A percentile compares a stretch with the other conserved stretches of the same genome.
These are phyloP conservation scores for Rambutsinella grinnellia DNA, from an alignment of 2,888 invertebrate genomes.

Conservation along the genomic window DNA sequence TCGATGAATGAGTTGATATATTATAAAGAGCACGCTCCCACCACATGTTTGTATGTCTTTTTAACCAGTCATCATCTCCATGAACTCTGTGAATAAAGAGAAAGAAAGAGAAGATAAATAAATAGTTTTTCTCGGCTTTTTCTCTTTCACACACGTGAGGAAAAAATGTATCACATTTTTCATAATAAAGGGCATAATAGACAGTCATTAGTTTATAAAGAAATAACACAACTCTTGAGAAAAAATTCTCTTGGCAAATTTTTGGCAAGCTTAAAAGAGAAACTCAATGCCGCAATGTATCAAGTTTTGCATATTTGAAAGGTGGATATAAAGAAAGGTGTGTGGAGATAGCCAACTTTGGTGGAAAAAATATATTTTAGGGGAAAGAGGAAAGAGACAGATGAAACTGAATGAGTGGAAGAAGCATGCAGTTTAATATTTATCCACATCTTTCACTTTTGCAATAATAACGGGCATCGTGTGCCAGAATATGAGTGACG, in stretches of 20 bases:
- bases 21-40: conserved; percentile 30
- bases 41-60: conserved; percentile 27
- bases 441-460: too few species aligned
- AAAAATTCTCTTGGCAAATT: conserved; percentile 6
- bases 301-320: too few species aligned
- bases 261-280: conserved; percentile 15
- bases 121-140: conserved; percentile 6
- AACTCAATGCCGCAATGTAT: conserved; percentile 14
- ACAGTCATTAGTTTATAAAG: conserved; percentile 7
- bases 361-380: too few species aligned
- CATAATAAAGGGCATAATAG: conserved; percentile 11
- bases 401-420: too few species aligned
- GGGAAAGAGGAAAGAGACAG: too few species aligned
- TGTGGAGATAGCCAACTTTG: too few species aligned
- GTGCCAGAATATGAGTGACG: too few species aligned
- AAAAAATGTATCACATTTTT: conserved; percentile 11
- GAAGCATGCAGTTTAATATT: too few species aligned
- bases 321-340: too few species aligned
- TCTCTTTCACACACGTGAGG: too few species aligned
- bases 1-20: conserved; percentile 35
- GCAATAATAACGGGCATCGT: too few species aligned
- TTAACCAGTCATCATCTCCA: conserved; percentile 93
- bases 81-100: conserved; percentile 82
- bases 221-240: not conserved
- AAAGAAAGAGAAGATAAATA: conserved; percentile 66